Base-by-base conservation (phyloP, 2,888 invertebrate genomes). In the Agriotes lineatus region DNA sequence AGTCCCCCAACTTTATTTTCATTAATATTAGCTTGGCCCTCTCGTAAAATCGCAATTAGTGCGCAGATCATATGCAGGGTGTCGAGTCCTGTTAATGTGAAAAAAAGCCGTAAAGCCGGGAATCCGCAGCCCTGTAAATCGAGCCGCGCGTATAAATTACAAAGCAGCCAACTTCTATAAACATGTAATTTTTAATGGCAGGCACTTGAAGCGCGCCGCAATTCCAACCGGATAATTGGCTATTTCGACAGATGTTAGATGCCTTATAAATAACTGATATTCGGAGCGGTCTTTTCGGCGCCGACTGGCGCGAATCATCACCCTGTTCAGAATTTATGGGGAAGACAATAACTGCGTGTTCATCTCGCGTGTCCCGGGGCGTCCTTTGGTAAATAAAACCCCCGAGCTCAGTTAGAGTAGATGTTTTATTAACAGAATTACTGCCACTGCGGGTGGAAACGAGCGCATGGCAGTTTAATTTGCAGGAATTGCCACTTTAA, bases 361-460 rank as follows among this genome's bases (percentile, higher is more conserved):
- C 14, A 62, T 50, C 42, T 56, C 63, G 44, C 45, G 42, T 44
- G 42, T 63, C 56, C 63, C 62, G 10, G 44, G 16, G 54, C 30
- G n/a, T 22, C 14, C 30, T 42, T 59, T 48, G 30, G 42, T 22
- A 63, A 63, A 63, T 56, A 63, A 56, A 56, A 54, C 63, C 63
- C 63, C 22, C 14, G 56, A 56, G 63, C 19, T 44, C 59, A 44
- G 44, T 56, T 56, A 56, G 18, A 44, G 20, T 54, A 56, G 39
- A 63, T 63, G 54, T 56, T 56, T 63, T 63, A 63, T 63, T 54
- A 54, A 63, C 54, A 16, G 30, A 63, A 63, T 63, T 63, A 56
- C 59, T 5, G n/a, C 33, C 18, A 19, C n/a, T 54, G 18, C 35
- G 18, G 9, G 14, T 16, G 33, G 18, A 5, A 30, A 22, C 54